A percentile compares a stretch with the other conserved stretches of the same genome.
Conservation (phyloP, 2,113 vertebrate species). For the Forbesichthys papilliferus region DNA sequence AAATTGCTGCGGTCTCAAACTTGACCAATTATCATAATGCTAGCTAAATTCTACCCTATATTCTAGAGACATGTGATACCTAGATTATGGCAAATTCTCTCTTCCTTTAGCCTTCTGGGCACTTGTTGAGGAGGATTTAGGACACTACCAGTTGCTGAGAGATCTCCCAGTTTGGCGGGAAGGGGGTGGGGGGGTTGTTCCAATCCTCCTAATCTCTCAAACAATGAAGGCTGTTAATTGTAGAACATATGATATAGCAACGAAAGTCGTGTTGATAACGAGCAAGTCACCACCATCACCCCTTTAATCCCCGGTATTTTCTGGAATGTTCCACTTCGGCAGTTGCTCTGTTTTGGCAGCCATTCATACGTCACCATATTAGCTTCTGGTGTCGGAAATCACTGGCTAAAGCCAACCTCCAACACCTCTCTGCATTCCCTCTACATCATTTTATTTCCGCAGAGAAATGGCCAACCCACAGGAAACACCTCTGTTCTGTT, state of each 20-base stretch:
- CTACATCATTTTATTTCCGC: background rate
- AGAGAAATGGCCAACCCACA: no score
- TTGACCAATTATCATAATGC: slow-evolving; percentile 11
- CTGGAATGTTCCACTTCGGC: slow-evolving; percentile 51
- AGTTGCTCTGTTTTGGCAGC: background rate
- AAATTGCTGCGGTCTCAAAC: background rate
- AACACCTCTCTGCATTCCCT: background rate
- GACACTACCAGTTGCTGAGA: slow-evolving; percentile 59
- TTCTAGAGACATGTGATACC: slow-evolving; percentile 58
- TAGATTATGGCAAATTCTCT: slow-evolving; percentile 58
- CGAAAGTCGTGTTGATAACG: slow-evolving; percentile 52
- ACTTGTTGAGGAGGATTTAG: slow-evolving; percentile 59
- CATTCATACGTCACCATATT: slow-evolving; percentile 21
- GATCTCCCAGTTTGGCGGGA: slow-evolving; percentile 30
- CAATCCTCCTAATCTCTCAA: slow-evolving; percentile 57
- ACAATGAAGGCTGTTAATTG: slow-evolving; percentile 65
- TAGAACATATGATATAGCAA: slow-evolving; percentile 58
- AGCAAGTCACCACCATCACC: slow-evolving; percentile 36
- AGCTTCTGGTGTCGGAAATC: background rate
- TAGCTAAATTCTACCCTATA: slow-evolving; percentile 44
- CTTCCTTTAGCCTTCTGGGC: slow-evolving; percentile 31
- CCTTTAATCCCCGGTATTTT: slow-evolving; percentile 50
- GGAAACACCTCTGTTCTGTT: no score
- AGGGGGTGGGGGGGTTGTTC: slow-evolving; percentile 26
- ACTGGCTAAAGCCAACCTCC: background rate